Base-by-base conservation (phyloP, 2,113 vertebrate species). In the Campylorhamphus procurvoides region DNA sequence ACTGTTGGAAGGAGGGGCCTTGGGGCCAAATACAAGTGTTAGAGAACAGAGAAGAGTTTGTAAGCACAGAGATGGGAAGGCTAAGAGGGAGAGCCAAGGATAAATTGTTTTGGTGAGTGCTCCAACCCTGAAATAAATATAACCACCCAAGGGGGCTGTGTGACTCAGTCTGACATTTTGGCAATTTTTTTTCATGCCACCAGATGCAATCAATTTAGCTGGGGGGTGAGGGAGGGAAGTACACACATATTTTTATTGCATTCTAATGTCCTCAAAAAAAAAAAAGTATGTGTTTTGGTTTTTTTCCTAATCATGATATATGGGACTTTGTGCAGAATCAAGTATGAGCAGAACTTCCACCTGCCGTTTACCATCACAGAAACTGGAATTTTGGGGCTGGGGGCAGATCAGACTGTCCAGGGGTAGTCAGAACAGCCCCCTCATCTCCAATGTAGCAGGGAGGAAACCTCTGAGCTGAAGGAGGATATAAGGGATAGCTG, bases 141-240 rank as follows among this genome's bases (percentile, higher is more conserved):
- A 96, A 96, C 83, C 90, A 96, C 95, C 94, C 92, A 96, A 95
- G 94, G 94, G 96, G 96, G 92, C 94, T 96, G 80, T 95, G 85
- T 97, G 96, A 96, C 93, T 96, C 96, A 97, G 96, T 89, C 76
- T 96, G 92, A 96, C 85, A 94, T 97, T 96, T 95, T 94, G 88
- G 80, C 76, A 86, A 90, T 94, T 92, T 96, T 97, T 94, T 95
- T 95, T 95, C 53, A 46, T 95, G 96, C 66, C 88, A 97, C 95
- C 95, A 96, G 96, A 95, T 96, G 96, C 56, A 97, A 96, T 93
- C 92, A 95, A 96, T 96, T 97, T 96, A 95, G 87, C 46, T 85
- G 77, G 89, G 68, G 84, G 83, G 58, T 0, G 18, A n/a, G 11
- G 87, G 64, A 93, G 87, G 87, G 86, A 53, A 96, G 68, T 55